Conservation (phyloP, 2,888 invertebrate genomes). For the Apodemia hepburni region DNA sequence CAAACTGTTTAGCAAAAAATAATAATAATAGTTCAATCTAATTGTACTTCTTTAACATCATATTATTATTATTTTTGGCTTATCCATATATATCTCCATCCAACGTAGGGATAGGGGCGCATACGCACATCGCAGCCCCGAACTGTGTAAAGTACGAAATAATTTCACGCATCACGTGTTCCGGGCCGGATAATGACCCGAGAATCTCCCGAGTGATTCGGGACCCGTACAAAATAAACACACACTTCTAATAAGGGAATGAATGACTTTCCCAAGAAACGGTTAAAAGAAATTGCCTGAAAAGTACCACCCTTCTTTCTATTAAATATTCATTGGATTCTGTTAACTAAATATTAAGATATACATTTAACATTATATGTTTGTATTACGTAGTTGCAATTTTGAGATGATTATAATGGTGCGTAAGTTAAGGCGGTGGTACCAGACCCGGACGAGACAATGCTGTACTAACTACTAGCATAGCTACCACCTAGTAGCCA, state of each 20-base stretch:
- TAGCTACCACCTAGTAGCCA: too few relatives aligned
- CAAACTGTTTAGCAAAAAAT: too few relatives aligned
- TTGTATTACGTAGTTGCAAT: too few relatives aligned
- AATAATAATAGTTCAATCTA: too few relatives aligned
- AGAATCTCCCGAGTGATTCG: slow-evolving; percentile 49
- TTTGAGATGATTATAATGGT: too few relatives aligned
- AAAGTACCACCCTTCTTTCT: slow-evolving; percentile 5
- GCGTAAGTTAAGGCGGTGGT: too few relatives aligned
- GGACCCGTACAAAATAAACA: slow-evolving; percentile 64
- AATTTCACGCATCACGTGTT: slow-evolving; percentile 79
- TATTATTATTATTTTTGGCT: slow-evolving; percentile 22
- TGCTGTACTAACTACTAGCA: too few relatives aligned
- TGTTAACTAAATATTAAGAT: neutral
- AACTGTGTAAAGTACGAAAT: slow-evolving; percentile 78
- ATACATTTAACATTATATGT: neutral
- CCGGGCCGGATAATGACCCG: slow-evolving; percentile 71
- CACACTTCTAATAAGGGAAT: slow-evolving; percentile 52
- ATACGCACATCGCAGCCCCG: slow-evolving; percentile 55
- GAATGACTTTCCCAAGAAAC: slow-evolving; percentile 27
- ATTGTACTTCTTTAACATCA: too few relatives aligned
- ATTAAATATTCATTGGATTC: slow-evolving; percentile 4
- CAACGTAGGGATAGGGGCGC: slow-evolving; percentile 48
- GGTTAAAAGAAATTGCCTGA: slow-evolving; percentile 11
- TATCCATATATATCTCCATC: slow-evolving; percentile 43
- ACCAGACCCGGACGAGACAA: too few relatives aligned